Evolutionary conservation across 2,888 invertebrate species (phyloP).

Genomic region (Lasius fuliginosus): DNA sequence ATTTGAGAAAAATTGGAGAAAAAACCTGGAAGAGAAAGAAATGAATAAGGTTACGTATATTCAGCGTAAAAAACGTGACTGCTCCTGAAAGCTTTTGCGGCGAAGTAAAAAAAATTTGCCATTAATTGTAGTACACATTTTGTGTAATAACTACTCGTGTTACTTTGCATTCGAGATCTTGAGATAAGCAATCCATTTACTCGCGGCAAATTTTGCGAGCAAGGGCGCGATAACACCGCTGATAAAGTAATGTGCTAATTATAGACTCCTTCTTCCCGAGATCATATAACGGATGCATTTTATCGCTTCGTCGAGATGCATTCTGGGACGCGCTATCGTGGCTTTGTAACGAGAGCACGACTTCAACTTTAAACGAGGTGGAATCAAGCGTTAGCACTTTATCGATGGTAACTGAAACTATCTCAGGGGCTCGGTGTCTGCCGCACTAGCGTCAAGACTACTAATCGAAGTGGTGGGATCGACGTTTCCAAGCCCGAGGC

Average conservation of each 20-base stretch:
- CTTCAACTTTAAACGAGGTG: conserved; percentile 54
- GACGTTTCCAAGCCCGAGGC: conserved; percentile 63
- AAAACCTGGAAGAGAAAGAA: background rate
- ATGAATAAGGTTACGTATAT: background rate
- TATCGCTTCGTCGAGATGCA: conserved; percentile 13
- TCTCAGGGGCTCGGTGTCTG: conserved; percentile 41
- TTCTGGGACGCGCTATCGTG: conserved; percentile 7
- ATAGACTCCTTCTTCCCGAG: conserved; percentile 4
- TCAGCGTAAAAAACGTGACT: background rate
- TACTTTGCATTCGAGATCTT: conserved; percentile 21
- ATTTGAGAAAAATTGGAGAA: background rate
- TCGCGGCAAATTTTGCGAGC: background rate
- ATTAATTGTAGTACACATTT: conserved; percentile 19
- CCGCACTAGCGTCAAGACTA: conserved; percentile 58
- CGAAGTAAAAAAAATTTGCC: conserved; percentile 6
- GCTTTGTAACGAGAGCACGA: conserved; percentile 58
- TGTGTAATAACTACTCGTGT: background rate
- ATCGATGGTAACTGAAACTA: conserved; percentile 71
- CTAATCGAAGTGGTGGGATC: conserved; percentile 73
- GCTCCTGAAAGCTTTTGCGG: background rate
- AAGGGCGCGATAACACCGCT: background rate
- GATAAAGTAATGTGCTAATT: conserved; percentile 24
- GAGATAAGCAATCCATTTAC: conserved; percentile 36
- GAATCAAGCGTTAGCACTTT: conserved; percentile 70
- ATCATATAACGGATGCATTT: conserved; percentile 11